phyloP scores from a whole-genome alignment of 2,797 vertebrate genomes.

The Pelobates cultripes region DNA sequence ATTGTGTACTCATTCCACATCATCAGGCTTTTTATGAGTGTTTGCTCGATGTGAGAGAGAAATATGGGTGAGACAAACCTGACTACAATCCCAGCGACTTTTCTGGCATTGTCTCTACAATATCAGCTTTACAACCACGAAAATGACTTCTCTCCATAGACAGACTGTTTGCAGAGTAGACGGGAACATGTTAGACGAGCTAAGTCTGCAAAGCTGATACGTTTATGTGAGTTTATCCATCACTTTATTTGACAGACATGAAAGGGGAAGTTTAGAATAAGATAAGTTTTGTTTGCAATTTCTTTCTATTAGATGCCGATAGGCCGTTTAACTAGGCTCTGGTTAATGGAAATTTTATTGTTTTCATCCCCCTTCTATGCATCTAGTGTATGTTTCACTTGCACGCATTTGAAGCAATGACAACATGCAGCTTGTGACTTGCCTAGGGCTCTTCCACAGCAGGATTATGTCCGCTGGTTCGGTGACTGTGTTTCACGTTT shows the following conservation, averaged over 20 bases:
- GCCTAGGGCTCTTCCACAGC: constrained; percentile 65
- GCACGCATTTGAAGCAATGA: constrained; percentile 77
- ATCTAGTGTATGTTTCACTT: constrained; percentile 89
- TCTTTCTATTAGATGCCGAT: constrained; percentile 95
- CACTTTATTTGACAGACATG: constrained; percentile 69
- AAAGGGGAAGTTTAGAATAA: constrained; percentile 86
- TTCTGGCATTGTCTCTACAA: constrained; percentile 53
- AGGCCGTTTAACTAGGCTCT: constrained; percentile 88
- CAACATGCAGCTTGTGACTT: constrained; percentile 82
- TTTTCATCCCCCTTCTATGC: constrained; percentile 72
- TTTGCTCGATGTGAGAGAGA: constrained; percentile 71
- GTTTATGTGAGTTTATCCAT: constrained; percentile 65
- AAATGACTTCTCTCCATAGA: constrained; percentile 61
- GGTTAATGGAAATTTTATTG: constrained; percentile 99
- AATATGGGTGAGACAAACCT: constrained; percentile 64
- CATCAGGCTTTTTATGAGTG: constrained; percentile 76
- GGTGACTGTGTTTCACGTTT: constrained; percentile 71
- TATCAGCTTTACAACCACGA: constrained; percentile 56
- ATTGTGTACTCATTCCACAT: constrained; percentile 77
- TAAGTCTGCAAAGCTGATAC: constrained; percentile 59
- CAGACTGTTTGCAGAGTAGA: constrained; percentile 62
- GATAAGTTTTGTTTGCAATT: constrained; percentile 91
- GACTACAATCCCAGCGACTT: constrained; percentile 56
- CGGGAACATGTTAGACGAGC: constrained; percentile 66
- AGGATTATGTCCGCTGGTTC: constrained; percentile 67